phyloP scores from a whole-genome alignment of 2,113 vertebrate genomes.

The Cricetomys ansorgei region DNA sequence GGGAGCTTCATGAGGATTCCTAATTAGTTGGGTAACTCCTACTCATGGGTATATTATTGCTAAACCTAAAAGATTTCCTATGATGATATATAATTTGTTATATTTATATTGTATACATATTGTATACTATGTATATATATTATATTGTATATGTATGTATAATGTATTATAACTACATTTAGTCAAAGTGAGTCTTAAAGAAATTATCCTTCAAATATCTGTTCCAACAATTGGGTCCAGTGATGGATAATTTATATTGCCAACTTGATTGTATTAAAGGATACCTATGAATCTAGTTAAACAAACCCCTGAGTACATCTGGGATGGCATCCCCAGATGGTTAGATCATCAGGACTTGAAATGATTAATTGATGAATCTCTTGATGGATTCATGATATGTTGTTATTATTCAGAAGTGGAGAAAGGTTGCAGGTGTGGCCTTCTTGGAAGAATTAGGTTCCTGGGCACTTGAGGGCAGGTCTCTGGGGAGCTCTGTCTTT shows the following conservation, averaged over 20 bases:
- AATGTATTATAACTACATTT: too few relatives aligned
- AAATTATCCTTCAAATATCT: background rate
- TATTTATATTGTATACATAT: too few relatives aligned
- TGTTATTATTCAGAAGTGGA: background rate
- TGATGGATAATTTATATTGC: background rate
- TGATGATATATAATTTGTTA: too few relatives aligned
- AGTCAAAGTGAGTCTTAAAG: background rate
- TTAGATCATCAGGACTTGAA: background rate
- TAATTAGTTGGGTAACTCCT: background rate
- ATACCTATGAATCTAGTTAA: background rate
- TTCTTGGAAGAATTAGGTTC: background rate
- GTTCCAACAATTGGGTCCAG: background rate
- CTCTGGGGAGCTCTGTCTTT: background rate
- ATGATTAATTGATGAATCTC: background rate
- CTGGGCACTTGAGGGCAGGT: too few relatives aligned
- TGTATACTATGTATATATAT: too few relatives aligned
- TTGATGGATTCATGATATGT: background rate
- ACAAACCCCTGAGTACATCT: too few relatives aligned
- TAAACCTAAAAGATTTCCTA: background rate
- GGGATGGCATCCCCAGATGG: background rate
- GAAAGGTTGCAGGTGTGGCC: too few relatives aligned
- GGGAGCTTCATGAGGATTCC: background rate
- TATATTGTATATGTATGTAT: too few relatives aligned
- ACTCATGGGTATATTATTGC: background rate
- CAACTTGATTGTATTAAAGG: background rate